phyloP scores from a whole-genome alignment of 2,888 invertebrate species.

The Hanleya hanleyi region DNA sequence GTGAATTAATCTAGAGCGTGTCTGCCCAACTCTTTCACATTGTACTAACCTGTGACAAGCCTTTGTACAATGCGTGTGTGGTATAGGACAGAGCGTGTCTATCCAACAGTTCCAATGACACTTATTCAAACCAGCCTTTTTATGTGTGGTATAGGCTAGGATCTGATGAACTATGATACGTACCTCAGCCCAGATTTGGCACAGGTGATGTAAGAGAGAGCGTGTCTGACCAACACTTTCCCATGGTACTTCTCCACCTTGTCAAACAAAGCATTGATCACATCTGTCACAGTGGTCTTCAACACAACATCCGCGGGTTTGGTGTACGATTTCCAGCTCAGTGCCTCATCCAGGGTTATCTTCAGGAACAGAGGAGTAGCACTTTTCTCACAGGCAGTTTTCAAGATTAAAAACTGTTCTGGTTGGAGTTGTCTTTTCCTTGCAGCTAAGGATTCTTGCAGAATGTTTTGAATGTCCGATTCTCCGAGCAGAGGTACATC shows the following conservation, averaged over 20 bases:
- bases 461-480: not conserved
- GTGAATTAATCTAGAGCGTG: no score
- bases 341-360: not conserved
- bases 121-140: no score
- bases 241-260: constrained; percentile 8
- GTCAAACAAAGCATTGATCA: constrained; percentile 6
- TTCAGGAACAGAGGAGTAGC: constrained; percentile 8
- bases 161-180: not conserved
- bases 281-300: not conserved
- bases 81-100: no score
- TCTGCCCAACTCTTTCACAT: no score
- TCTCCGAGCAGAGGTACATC: not conserved
- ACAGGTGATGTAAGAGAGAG: constrained; percentile 1
- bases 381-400: not conserved
- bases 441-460: not conserved
- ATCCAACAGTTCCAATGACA: no score
- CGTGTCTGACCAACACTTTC: not conserved
- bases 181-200: not conserved
- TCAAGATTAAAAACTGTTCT: not conserved
- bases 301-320: not conserved
- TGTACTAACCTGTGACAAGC: no score
- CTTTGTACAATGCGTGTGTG: no score
- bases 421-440: not conserved
- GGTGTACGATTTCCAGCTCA: constrained; percentile 4
- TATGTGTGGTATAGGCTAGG: no score